Evolutionary conservation across 2,797 vertebrate genomes (phyloP), one percentile per base, ranked within the genome.

Genomic region (Spinus olivaceus): DNA sequence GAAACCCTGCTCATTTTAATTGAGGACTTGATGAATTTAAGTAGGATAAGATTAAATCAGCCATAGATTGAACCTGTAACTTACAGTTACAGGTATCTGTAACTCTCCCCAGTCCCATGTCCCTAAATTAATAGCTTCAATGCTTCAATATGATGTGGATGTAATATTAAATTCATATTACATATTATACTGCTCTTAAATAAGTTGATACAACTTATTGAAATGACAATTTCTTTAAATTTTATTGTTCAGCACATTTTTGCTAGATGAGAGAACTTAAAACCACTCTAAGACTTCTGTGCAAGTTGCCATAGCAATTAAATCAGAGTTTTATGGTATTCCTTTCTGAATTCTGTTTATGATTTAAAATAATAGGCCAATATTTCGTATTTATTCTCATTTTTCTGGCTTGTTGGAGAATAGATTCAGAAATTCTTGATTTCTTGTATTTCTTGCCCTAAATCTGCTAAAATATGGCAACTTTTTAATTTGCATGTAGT

Each of bases 221-320:
- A 95, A 96, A 91, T 93, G 57, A 94, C 67, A 67, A 24, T 71
- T 97, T 97, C 61, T 94, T 97, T 92, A 94, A 91, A 94, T 91
- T 92, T 92, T 95, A 94, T 59, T 91, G 74, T 91, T 97, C 87
- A 90, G 76, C 78, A 56, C 93, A 92, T 97, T 97, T 96, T 97
- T 96, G 76, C 86, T 97, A 85, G 79, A 63, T 46, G 33, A 95
- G 92, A 81, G 96, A 97, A 93, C 82, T 86, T 95, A 92, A 88
- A 92, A 93, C 33, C 35, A 84, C 51, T 92, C 74, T 92, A 88
- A 93, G 96, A 97, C 74, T 86, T 80, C 94, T 96, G 90, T 93
- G 59, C 50, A 76, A 84, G 97, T 96, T 97, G 53, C 96, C 82
- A 92, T 95, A 86, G 95, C 60, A 86, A 94, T 95, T 73, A 63